phyloP scores from a whole-genome alignment of 2,888 invertebrate genomes.

The Mellilla xanthometata region DNA sequence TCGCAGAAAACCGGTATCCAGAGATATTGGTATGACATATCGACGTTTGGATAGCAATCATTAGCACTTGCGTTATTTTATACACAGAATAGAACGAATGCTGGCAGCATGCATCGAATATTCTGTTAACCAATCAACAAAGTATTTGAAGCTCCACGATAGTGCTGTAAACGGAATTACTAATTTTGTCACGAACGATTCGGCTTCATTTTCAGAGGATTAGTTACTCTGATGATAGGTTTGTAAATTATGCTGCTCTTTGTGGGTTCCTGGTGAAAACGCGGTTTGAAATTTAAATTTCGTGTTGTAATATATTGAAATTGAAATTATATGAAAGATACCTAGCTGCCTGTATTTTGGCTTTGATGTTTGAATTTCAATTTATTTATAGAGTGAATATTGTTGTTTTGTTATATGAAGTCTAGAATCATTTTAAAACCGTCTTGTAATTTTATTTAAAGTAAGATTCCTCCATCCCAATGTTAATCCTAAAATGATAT shows the following conservation, averaged over 20 bases:
- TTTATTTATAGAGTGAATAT: too few species aligned
- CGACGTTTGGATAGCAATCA: background rate
- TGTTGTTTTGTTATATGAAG: too few species aligned
- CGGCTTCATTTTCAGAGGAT: conserved; percentile 9
- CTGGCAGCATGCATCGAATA: background rate
- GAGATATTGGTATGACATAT: background rate
- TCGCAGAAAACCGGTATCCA: conserved; percentile 1
- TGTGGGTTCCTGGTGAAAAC: background rate
- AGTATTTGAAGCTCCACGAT: conserved; percentile 7
- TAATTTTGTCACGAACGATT: conserved; percentile 7
- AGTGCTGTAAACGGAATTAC: conserved; percentile 11
- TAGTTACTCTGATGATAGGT: conserved; percentile 10
- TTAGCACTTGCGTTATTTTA: background rate
- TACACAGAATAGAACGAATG: background rate
- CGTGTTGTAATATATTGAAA: too few species aligned
- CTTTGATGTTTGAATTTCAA: too few species aligned
- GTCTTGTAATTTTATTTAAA: too few species aligned
- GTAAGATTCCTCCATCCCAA: too few species aligned
- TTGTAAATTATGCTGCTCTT: conserved; percentile 3
- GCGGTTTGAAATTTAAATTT: background rate
- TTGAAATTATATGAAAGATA: too few species aligned
- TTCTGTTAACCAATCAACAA: conserved; percentile 4
- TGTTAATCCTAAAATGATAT: too few species aligned
- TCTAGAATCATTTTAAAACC: too few species aligned
- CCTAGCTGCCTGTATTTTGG: too few species aligned